Evolutionary conservation across 1,140 invertebrate species (phyloP), one percentile per base, ranked within the genome.

Genomic region (Drosophila littoralis): DNA sequence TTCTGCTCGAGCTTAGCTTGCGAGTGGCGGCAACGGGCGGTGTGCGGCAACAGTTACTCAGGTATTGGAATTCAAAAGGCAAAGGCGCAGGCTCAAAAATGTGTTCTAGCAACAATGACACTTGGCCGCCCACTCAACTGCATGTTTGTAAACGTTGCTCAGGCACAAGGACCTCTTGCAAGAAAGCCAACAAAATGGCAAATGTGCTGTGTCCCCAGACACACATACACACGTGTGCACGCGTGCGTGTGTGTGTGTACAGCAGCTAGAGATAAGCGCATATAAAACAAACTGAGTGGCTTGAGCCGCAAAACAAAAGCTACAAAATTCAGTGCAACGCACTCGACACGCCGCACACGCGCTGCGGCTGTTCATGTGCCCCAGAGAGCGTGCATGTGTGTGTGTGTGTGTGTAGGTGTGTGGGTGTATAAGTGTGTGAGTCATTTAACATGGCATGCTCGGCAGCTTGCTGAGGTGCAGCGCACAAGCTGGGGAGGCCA

Each of bases 81-180:
- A 43, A 48, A 66, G 38, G 28, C 51, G 51, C 75, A 79, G 48
- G 40, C 52, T 64, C 80, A 75, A 46, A 81, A 83, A 79, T 79
- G 75, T 84, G 75, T 84, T 84, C 60, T 65, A 82, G 83, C 51
- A 89, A 89, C 84, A 89, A 89, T 89, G 84, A 78, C 81, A 89
- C 85, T 89, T 69, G 69, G 68, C 54, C 15, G 36, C 85, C 75
- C 84, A 89, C 84, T 89, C 84, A 75, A 83, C 84, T 89, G 77
- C 64, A 84, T 89, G 80, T 89, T 89, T 89, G 80, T 90, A 89
- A 89, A 89, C 84, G 84, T 89, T 84, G 84, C 84, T 84, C 85
- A 89, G 77, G 54, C 84, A 88, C 77, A 89, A 88, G 84, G 70
- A 89, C 77, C 84, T 66, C 84, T 77, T 76, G 61, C 78, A 86